phyloP scores from a whole-genome alignment of 2,888 invertebrate species.

The Ashinkailepas kermadecensis region DNA sequence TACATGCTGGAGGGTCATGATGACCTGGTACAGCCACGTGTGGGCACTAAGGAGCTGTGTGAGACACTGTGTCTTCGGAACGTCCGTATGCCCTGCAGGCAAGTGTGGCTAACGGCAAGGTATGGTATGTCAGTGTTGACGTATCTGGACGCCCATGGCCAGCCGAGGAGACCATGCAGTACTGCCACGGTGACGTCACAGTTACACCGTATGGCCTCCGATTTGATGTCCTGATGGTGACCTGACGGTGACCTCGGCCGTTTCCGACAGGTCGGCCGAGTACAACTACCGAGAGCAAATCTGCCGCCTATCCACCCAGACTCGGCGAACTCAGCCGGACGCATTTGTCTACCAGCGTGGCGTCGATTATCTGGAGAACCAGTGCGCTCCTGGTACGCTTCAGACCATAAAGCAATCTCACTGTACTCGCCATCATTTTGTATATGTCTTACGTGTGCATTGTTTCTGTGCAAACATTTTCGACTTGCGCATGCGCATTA shows the following conservation, averaged over 20 bases:
- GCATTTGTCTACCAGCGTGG: conserved; percentile 42
- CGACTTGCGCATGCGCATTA: too few species aligned
- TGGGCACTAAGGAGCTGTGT: conserved; percentile 45
- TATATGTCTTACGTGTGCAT: too few species aligned
- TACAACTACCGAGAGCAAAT: conserved; percentile 45
- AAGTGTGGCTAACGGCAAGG: not conserved
- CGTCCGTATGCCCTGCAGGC: conserved; percentile 45
- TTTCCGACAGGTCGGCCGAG: conserved; percentile 43
- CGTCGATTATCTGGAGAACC: conserved; percentile 50
- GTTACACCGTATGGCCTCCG: too few species aligned
- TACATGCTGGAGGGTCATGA: conserved; percentile 45
- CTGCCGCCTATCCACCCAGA: conserved; percentile 47
- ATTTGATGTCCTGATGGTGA: too few species aligned
- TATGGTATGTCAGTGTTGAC: too few species aligned
- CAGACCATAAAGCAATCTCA: too few species aligned
- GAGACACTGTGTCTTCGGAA: conserved; percentile 47
- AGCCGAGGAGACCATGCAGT: too few species aligned
- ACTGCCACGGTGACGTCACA: too few species aligned
- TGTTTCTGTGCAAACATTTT: too few species aligned
- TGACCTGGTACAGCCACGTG: conserved; percentile 43
- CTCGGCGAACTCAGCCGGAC: conserved; percentile 46
- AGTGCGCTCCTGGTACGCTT: conserved; percentile 46
- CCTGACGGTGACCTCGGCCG: too few species aligned
- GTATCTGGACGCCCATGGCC: too few species aligned
- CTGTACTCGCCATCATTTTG: too few species aligned